Percentiles rank a stretch among this genome's conserved stretches.
Evolutionary conservation across 2,888 invertebrate genomes (phyloP).

Genomic region (Stenodera caucasica): DNA sequence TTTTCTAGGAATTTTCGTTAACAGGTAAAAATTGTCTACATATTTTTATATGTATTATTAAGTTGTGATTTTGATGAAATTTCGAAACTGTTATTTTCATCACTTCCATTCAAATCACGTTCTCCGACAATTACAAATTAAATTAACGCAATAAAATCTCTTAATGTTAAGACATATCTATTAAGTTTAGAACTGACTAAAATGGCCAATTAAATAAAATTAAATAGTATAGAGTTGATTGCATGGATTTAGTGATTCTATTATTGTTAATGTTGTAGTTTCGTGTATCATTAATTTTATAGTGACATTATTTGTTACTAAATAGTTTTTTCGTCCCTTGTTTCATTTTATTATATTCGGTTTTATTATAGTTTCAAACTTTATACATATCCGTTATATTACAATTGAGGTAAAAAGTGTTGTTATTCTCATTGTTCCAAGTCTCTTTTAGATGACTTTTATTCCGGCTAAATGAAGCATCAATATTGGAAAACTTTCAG

Average conservation of each 20-base stretch:
- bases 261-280: slow-evolving; percentile 29
- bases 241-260: slow-evolving; percentile 22
- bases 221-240: slow-evolving; percentile 3
- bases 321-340: not conserved
- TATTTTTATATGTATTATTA: too few species aligned
- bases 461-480: not conserved
- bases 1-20: too few species aligned
- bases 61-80: too few species aligned
- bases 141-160: not conserved
- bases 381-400: not conserved
- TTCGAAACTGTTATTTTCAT: too few species aligned
- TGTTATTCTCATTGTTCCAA: not conserved
- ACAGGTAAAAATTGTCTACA: too few species aligned
- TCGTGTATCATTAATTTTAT: slow-evolving; percentile 29
- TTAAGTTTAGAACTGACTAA: not conserved
- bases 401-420: not conserved
- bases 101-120: not conserved
- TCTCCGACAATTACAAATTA: not conserved
- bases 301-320: not conserved
- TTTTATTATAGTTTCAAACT: not conserved
- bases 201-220: slow-evolving; percentile 2
- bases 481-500: slow-evolving; percentile 1
- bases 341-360: not conserved
- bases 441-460: not conserved
- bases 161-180: not conserved